Evolutionary conservation across 2,888 invertebrate species (phyloP).

Genomic region (Ennomos fuscantarius): DNA sequence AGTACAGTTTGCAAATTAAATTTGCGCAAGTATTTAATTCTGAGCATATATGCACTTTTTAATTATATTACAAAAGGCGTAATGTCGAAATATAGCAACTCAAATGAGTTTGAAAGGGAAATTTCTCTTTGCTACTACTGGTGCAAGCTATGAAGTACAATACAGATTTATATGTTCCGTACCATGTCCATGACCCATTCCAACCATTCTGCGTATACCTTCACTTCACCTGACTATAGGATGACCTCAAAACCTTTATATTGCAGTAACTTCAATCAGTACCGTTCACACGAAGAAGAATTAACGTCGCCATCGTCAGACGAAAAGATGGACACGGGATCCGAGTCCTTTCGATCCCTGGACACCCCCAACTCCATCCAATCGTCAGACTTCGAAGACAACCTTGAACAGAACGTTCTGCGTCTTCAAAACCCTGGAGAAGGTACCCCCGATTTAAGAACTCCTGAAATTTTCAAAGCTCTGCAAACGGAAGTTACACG

Average conservation of each 20-base stretch:
- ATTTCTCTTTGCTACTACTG: too few relatives aligned
- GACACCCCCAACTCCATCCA: constrained; percentile 72
- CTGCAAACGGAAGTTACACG: not conserved
- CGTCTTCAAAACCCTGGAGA: constrained; percentile 66
- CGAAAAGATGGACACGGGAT: constrained; percentile 80
- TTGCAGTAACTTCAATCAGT: constrained; percentile 61
- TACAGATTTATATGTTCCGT: too few relatives aligned
- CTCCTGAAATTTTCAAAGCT: constrained; percentile 10
- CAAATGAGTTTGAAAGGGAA: too few relatives aligned
- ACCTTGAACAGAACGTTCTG: constrained; percentile 50
- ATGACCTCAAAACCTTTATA: constrained; percentile 21
- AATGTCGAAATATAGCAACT: too few relatives aligned
- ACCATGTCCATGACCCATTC: too few relatives aligned
- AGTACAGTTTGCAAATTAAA: too few relatives aligned
- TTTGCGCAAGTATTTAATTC: too few relatives aligned
- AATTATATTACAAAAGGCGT: too few relatives aligned
- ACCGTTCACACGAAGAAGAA: constrained; percentile 63
- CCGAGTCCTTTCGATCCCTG: constrained; percentile 71
- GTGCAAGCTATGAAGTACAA: too few relatives aligned
- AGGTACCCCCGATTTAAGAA: not conserved
- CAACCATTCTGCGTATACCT: too few relatives aligned
- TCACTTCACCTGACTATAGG: too few relatives aligned
- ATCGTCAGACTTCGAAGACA: constrained; percentile 68
- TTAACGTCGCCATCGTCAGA: constrained; percentile 74
- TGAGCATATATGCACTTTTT: too few relatives aligned